phyloP scores from a whole-genome alignment of 2,888 invertebrate species.

The Pycnomerus fuliginosus region DNA sequence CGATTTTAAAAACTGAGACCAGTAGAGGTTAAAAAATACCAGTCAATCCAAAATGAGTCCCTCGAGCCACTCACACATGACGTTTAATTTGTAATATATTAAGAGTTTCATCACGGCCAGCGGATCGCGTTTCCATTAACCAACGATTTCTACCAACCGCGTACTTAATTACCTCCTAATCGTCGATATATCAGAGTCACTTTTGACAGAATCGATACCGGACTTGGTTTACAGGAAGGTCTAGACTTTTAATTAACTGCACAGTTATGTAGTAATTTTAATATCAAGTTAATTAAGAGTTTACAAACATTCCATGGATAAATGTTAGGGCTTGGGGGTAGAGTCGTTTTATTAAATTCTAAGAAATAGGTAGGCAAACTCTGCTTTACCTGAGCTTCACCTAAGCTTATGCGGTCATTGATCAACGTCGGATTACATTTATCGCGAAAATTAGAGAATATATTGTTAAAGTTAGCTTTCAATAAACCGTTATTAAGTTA shows the following conservation, averaged over 20 bases:
- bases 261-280: slow-evolving; percentile 19
- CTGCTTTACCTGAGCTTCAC: no score
- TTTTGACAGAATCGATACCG: slow-evolving; percentile 26
- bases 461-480: no score
- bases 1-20: neutral
- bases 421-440: no score
- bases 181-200: slow-evolving; percentile 29
- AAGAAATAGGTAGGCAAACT: no score
- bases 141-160: slow-evolving; percentile 30
- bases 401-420: no score
- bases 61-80: slow-evolving; percentile 35
- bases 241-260: slow-evolving; percentile 27
- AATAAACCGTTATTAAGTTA: no score
- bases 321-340: no score
- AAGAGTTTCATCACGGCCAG: slow-evolving; percentile 38
- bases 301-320: no score
- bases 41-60: slow-evolving; percentile 18
- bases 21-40: slow-evolving; percentile 5
- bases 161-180: slow-evolving; percentile 35
- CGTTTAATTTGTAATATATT: slow-evolving; percentile 40
- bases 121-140: slow-evolving; percentile 39
- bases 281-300: slow-evolving; percentile 16
- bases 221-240: slow-evolving; percentile 16
- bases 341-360: no score
- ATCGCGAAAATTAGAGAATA: no score